Percentiles rank a stretch among this genome's conserved stretches.
phyloP scores from a whole-genome alignment of 2,113 vertebrate genomes.

The Fulica atra region DNA sequence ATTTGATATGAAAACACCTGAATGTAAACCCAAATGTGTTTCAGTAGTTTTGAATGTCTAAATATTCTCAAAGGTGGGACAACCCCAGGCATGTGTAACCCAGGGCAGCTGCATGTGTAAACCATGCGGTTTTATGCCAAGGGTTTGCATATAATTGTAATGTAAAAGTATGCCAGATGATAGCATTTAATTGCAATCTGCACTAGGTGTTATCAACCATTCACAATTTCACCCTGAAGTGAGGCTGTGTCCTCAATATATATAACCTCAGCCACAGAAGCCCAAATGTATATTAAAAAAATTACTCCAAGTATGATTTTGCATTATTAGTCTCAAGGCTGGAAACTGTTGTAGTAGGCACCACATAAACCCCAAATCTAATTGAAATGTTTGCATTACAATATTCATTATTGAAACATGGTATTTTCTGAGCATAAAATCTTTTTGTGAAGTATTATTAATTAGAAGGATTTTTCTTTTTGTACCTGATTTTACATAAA shows the following conservation, averaged over 20 bases:
- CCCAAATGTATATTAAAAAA: not conserved
- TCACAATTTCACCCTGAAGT: not conserved
- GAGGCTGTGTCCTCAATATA: rapidly evolving
- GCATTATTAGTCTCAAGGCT: not conserved
- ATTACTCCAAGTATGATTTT: not conserved
- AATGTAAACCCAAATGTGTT: not conserved
- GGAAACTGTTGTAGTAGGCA: not conserved
- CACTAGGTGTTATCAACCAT: not conserved
- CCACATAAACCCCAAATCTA: not conserved
- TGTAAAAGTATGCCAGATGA: not conserved
- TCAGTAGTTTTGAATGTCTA: not conserved
- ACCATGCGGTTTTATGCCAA: not conserved
- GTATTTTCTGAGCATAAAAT: not conserved
- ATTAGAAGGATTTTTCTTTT: not conserved
- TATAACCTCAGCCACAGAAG: not conserved
- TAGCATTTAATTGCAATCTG: not conserved
- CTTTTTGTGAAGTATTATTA: not conserved
- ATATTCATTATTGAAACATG: not conserved
- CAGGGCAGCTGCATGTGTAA: not conserved
- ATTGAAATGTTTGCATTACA: not conserved
- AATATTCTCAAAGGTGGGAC: not conserved
- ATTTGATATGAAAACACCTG: not conserved
- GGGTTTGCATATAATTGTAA: not conserved
- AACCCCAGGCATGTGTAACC: not conserved
- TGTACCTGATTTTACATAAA: not conserved